Base-by-base conservation (phyloP, 2,888 invertebrate species). In the Sipha maydis region DNA sequence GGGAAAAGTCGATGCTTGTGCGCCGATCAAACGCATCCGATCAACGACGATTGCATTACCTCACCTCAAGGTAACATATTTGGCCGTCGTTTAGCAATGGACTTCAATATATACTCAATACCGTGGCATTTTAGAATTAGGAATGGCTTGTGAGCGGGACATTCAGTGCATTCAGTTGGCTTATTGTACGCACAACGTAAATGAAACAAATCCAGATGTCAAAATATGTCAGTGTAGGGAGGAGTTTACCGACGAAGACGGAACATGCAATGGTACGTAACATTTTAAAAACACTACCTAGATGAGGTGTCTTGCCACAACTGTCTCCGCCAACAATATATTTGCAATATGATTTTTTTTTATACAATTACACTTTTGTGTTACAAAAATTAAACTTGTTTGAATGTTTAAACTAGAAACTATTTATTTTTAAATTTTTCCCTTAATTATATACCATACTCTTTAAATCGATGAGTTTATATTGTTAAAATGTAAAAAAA, bases 1-100 rank as follows among this genome's bases (percentile, higher is more conserved):
- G 92, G 93, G 1, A 93, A 93, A 90, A 93, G 93, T 28, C 93
- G 95, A 11, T 95, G 95, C 90, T 93, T 95, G 0, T 95, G 95
- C 90, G 95, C 95, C 0, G 95, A 95, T 92, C 95, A 95, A 91
- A 92, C 93, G 4, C 93, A 94, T 0, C 95, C 95, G 0, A 91
- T 93, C 17, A 95, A 95, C 90, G 95, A 95, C 17, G 93, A 93
- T 77, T 95, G 95, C 91, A 93, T 93, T 77, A 93, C 94, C 84
- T 93, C 93, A 90, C 93, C 93, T 69, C 95, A 95, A 93, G 94
- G 95, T 95, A 92, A 92, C 90, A 78, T 25, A 48, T 48, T 28
- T 75, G 3, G 14, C 11, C 5, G 75, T 75, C 4, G 5, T 48
- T 48, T 54, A 3, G 4, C 61, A 61, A 25, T 1, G 25, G 4